These are phyloP conservation scores for Turritopsis rubra DNA, from an alignment of 30 jellyfish, hydroid and myxozoan genomes.

Conservation along the genomic window DNA sequence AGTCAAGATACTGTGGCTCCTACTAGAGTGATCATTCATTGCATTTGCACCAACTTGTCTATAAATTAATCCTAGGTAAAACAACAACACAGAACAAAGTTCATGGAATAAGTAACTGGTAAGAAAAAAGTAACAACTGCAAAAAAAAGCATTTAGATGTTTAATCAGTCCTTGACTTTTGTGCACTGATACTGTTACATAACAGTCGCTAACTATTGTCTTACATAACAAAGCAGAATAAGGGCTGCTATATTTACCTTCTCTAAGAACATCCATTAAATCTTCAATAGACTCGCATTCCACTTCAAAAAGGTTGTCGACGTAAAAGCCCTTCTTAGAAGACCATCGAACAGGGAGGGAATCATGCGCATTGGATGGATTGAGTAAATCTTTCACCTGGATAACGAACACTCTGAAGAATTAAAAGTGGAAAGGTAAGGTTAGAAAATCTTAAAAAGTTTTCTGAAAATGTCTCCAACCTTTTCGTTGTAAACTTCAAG, in stretches of 20 bases:
- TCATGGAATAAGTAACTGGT: too few relatives aligned
- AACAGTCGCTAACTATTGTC: too few relatives aligned
- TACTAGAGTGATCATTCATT: conserved; percentile 90
- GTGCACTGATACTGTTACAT: too few relatives aligned
- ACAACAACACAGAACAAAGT: not conserved
- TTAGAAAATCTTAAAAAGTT: too few relatives aligned
- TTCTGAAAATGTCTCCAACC: too few relatives aligned
- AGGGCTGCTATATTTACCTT: conserved; percentile 66
- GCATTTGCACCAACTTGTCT: conserved; percentile 92
- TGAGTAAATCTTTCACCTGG: conserved; percentile 85
- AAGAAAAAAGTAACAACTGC: too few relatives aligned
- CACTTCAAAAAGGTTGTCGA: conserved; percentile 70
- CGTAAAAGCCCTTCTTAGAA: conserved; percentile 69
- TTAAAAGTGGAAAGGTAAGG: not conserved
- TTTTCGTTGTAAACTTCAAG: conserved; percentile 94
- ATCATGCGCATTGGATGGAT: conserved; percentile 82
- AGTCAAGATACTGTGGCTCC: conserved; percentile 93
- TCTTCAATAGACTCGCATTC: conserved; percentile 79
- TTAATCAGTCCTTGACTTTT: too few relatives aligned
- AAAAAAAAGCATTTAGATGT: too few relatives aligned
- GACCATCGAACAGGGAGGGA: conserved; percentile 97
- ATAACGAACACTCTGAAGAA: not conserved
- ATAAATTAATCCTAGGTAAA: conserved; percentile 38
- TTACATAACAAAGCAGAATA: too few relatives aligned
- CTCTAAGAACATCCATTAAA: conserved; percentile 59